Evolutionary conservation across 2,797 vertebrate genomes (phyloP).

Genomic region (Rhinoraja longicauda): DNA sequence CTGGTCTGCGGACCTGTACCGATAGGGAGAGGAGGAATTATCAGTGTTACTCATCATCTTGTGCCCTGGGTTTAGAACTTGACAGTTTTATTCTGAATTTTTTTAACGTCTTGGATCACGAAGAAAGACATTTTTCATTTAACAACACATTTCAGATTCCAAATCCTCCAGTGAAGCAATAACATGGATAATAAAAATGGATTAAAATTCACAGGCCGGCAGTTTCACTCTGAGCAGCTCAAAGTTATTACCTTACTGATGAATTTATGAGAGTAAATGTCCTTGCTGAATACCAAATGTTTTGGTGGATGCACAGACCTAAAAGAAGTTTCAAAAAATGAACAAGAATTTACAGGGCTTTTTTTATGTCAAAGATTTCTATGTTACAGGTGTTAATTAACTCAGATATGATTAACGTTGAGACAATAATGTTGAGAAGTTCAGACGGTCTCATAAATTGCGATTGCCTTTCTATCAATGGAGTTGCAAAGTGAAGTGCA

Average conservation of each 20-base stretch:
- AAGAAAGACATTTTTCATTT: constrained; percentile 17
- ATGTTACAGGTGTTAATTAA: not conserved
- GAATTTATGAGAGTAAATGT: not conserved
- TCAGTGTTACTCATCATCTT: no score
- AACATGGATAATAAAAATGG: constrained; percentile 23
- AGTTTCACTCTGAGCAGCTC: not conserved
- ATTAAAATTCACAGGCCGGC: constrained; percentile 12
- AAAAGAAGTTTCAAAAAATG: not conserved
- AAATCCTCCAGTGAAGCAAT: constrained; percentile 8
- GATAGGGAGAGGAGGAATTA: not conserved
- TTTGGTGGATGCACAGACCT: not conserved
- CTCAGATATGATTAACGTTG: not conserved
- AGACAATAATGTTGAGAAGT: not conserved
- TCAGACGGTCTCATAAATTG: not conserved
- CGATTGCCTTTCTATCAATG: not conserved
- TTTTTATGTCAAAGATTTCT: not conserved
- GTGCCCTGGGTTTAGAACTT: not conserved
- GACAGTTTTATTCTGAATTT: not conserved
- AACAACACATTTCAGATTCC: constrained; percentile 7
- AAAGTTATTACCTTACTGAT: constrained; percentile 15
- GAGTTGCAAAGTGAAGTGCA: not conserved
- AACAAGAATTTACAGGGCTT: not conserved
- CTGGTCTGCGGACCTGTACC: not conserved
- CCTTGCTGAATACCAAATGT: not conserved
- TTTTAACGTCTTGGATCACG: constrained; percentile 9